phyloP scores from a whole-genome alignment of 1,140 invertebrate species.

The Temnothorax curvispinosus region DNA sequence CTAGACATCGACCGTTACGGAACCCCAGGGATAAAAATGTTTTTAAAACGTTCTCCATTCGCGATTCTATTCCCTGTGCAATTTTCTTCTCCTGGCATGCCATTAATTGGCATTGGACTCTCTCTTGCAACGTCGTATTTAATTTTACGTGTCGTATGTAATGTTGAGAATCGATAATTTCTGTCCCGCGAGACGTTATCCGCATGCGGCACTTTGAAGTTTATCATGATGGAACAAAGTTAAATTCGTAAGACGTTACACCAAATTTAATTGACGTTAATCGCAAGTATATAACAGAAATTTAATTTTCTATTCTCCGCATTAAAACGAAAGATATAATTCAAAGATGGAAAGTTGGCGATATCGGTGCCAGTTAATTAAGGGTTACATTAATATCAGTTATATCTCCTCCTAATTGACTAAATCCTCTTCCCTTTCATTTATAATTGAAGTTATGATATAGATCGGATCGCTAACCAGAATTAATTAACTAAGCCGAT shows the following conservation, averaged over 20 bases:
- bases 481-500: conserved; percentile 54
- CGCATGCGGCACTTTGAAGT: background rate
- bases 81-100: conserved; percentile 35
- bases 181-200: background rate
- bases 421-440: background rate
- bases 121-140: conserved; percentile 6
- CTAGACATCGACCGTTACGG: conserved; percentile 25
- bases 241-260: background rate
- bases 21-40: conserved; percentile 50
- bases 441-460: conserved; percentile 41
- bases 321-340: conserved; percentile 7
- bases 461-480: conserved; percentile 16
- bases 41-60: conserved; percentile 52
- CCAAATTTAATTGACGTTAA: background rate
- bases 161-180: conserved; percentile 13
- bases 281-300: conserved; percentile 9
- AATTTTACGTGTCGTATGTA: conserved; percentile 23
- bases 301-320: background rate
- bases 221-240: background rate
- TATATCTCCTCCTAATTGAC: conserved; percentile 24
- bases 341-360: background rate
- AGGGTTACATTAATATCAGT: conserved; percentile 8
- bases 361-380: conserved; percentile 19
- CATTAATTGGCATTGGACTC: conserved; percentile 36
- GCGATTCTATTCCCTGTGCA: conserved; percentile 59